Evolutionary conservation across 1,140 invertebrate species (phyloP).

Genomic region (Acromyrmex charruanus): DNA sequence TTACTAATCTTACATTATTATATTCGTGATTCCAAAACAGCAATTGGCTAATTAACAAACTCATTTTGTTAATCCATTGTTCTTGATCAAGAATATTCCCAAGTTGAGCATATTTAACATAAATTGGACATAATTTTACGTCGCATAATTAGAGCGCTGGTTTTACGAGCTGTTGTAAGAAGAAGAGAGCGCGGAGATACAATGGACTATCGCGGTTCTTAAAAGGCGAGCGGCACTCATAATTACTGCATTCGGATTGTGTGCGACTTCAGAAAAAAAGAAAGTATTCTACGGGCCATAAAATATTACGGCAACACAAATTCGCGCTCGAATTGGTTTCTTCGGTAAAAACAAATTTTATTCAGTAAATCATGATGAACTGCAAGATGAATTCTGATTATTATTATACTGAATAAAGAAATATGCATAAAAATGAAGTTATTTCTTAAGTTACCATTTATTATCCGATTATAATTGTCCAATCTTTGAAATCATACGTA

Average conservation of each 20-base stretch:
- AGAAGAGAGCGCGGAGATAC: background rate
- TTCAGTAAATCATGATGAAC: constrained; percentile 11
- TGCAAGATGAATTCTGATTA: background rate
- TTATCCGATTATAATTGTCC: background rate
- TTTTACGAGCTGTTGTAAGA: constrained; percentile 43
- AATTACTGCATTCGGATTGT: constrained; percentile 45
- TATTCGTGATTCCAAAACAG: background rate
- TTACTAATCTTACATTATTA: background rate
- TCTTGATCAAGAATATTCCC: background rate
- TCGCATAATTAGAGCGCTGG: constrained; percentile 33
- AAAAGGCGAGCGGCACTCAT: constrained; percentile 8
- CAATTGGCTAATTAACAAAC: background rate
- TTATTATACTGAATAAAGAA: constrained; percentile 16
- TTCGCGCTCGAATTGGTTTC: constrained; percentile 25
- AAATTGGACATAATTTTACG: constrained; percentile 17
- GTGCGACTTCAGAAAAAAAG: constrained; percentile 35
- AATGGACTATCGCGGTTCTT: constrained; percentile 22
- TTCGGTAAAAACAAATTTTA: constrained; percentile 20
- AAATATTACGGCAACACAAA: constrained; percentile 11
- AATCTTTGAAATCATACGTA: background rate
- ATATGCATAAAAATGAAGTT: background rate
- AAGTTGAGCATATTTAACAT: background rate
- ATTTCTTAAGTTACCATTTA: background rate
- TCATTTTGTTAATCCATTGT: constrained; percentile 12
- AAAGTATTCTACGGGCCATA: constrained; percentile 31